phyloP scores from a whole-genome alignment of 2,797 vertebrate species.

The Oreortyx pictus region DNA sequence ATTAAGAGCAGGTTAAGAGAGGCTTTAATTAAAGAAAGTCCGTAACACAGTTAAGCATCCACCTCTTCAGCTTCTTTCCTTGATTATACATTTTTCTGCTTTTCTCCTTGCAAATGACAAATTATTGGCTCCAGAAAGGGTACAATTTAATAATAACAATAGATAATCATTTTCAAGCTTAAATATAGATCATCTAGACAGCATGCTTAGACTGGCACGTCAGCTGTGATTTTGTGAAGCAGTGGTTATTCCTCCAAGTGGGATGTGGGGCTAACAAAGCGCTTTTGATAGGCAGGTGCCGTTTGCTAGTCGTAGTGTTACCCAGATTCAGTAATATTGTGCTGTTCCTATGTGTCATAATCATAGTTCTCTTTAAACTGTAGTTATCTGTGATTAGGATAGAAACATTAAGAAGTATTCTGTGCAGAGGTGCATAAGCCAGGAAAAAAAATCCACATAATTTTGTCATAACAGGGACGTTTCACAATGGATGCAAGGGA shows the following conservation, averaged over 20 bases:
- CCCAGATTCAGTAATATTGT: fast-evolving
- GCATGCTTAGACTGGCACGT: neutral
- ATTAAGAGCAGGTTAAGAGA: slow-evolving; percentile 68
- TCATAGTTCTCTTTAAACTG: neutral
- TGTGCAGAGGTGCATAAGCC: neutral
- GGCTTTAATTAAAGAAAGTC: slow-evolving; percentile 65
- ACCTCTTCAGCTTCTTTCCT: slow-evolving; percentile 26
- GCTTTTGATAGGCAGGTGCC: neutral
- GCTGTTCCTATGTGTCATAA: neutral
- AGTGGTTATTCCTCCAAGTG: neutral
- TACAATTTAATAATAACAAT: slow-evolving; percentile 6
- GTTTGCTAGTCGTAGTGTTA: neutral
- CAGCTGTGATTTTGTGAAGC: neutral
- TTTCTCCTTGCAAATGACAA: slow-evolving; percentile 20
- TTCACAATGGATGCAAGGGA: neutral
- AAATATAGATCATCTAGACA: neutral
- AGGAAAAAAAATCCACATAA: neutral
- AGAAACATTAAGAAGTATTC: neutral
- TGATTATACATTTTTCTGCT: slow-evolving; percentile 47
- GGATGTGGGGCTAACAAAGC: neutral
- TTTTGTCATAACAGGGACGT: neutral
- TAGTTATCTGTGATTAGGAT: neutral
- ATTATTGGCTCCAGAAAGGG: neutral
- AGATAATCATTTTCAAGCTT: neutral
- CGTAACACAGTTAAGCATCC: slow-evolving; percentile 24